Conservation (phyloP, 2,888 invertebrate genomes). For the Lasioglossum morio region DNA sequence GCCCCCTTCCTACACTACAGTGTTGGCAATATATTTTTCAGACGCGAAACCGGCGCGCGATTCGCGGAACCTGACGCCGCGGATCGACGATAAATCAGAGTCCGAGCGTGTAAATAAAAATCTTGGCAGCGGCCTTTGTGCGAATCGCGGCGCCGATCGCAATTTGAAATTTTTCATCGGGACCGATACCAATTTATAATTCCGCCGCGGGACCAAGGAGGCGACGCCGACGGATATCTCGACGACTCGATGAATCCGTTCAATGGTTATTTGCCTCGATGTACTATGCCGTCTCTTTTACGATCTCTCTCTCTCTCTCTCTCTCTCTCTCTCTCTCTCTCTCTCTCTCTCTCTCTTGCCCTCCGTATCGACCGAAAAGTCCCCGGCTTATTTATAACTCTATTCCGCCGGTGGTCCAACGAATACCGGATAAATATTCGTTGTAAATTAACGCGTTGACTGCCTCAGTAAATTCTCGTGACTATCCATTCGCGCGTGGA, state of each 20-base stretch:
- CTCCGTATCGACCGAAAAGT: neutral
- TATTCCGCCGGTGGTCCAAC: conserved; percentile 20
- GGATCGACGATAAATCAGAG: conserved; percentile 67
- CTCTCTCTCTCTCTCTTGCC: neutral
- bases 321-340: neutral
- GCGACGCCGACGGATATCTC: neutral
- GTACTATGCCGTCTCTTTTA: neutral
- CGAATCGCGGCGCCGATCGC: neutral
- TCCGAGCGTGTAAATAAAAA: conserved; percentile 63
- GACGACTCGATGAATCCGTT: conserved; percentile 23
- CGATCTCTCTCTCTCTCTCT: neutral
- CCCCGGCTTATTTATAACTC: conserved; percentile 54
- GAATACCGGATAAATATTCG: conserved; percentile 29
- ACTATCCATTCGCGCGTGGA: conserved; percentile 4
- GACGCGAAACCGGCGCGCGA: conserved; percentile 41
- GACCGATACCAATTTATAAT: conserved; percentile 37
- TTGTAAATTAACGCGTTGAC: neutral
- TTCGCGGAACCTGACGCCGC: conserved; percentile 53
- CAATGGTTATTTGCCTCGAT: conserved; percentile 38
- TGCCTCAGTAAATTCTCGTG: neutral
- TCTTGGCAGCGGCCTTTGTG: conserved; percentile 34
- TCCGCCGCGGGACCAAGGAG: conserved; percentile 14
- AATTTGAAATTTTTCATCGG: conserved; percentile 62
- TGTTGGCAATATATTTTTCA: conserved; percentile 63
- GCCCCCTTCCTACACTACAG: conserved; percentile 14